Conservation (phyloP, 1,140 invertebrate species). For the Aphelenchoides besseyi region DNA sequence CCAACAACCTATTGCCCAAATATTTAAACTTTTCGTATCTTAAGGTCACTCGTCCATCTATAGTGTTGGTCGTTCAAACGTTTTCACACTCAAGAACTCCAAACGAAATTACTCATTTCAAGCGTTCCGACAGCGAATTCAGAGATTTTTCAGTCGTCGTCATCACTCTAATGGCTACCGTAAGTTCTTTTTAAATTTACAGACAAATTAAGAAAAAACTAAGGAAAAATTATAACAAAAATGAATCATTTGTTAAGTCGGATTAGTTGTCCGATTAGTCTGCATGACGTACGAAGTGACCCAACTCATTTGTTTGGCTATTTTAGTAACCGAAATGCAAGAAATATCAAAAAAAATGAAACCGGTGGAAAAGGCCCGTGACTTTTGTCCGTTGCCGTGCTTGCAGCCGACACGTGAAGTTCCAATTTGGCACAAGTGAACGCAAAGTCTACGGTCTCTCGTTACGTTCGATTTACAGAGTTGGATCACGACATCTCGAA, state of each 20-base stretch:
- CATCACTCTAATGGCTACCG: not conserved
- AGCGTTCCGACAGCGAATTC: too few species aligned
- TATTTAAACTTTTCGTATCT: too few species aligned
- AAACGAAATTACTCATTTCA: too few species aligned
- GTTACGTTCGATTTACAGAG: not conserved
- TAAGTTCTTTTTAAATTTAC: not conserved
- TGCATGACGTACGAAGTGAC: not conserved
- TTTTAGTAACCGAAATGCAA: slow-evolving; percentile 7
- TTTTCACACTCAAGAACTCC: not conserved
- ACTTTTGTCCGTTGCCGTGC: slow-evolving; percentile 15
- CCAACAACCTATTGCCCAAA: too few species aligned
- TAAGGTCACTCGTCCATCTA: not conserved
- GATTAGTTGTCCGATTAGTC: too few species aligned
- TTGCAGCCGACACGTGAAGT: slow-evolving; percentile 5
- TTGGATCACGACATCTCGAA: slow-evolving; percentile 4
- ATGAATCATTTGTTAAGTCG: too few species aligned
- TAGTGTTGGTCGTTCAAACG: not conserved
- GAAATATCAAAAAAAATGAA: slow-evolving; percentile 17
- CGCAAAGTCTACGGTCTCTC: not conserved
- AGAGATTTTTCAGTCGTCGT: not conserved
- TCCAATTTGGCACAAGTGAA: slow-evolving; percentile 11
- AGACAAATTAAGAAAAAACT: not conserved
- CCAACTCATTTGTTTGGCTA: not conserved
- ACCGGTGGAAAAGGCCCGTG: slow-evolving; percentile 8
- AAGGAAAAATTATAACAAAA: too few species aligned